A percentile compares a stretch with the other conserved stretches of the same genome.
Evolutionary conservation across 2,797 vertebrate genomes (phyloP).

Genomic region (Anableps anableps): DNA sequence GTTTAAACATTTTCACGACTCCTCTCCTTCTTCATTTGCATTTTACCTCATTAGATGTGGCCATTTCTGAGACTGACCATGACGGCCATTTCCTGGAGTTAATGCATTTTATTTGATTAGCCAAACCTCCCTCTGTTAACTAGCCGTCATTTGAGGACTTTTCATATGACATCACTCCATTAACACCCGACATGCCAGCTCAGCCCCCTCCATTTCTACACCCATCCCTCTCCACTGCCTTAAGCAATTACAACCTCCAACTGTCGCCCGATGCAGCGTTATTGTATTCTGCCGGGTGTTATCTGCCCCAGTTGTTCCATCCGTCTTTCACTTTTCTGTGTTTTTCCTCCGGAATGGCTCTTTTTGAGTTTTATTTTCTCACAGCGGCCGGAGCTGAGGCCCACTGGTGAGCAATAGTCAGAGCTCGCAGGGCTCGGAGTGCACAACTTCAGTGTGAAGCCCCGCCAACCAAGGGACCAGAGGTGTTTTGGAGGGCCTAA

Average conservation of each 20-base stretch:
- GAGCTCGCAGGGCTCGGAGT: constrained; percentile 69
- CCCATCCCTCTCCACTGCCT: constrained; percentile 49
- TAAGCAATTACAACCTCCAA: constrained; percentile 62
- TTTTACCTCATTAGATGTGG: constrained; percentile 80
- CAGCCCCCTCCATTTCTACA: constrained; percentile 52
- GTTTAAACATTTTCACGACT: constrained; percentile 78
- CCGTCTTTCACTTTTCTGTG: constrained; percentile 69
- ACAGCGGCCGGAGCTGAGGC: constrained; percentile 69
- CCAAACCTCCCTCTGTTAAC: constrained; percentile 74
- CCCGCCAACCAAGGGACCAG: constrained; percentile 78
- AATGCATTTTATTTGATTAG: constrained; percentile 82
- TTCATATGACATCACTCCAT: constrained; percentile 79
- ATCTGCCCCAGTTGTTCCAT: constrained; percentile 69
- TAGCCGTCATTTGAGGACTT: constrained; percentile 66
- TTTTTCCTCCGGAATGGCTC: constrained; percentile 64
- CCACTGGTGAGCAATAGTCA: constrained; percentile 66
- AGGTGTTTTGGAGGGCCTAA: constrained; percentile 92
- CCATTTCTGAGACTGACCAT: constrained; percentile 70
- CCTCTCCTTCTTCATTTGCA: constrained; percentile 81
- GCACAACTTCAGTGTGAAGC: constrained; percentile 66
- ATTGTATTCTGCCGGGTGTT: constrained; percentile 66
- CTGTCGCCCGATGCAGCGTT: constrained; percentile 58
- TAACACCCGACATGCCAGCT: constrained; percentile 58
- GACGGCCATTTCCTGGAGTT: constrained; percentile 76
- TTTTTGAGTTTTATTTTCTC: constrained; percentile 71